phyloP scores from a whole-genome alignment of 2,888 invertebrate genomes.

The Meteorus colon region DNA sequence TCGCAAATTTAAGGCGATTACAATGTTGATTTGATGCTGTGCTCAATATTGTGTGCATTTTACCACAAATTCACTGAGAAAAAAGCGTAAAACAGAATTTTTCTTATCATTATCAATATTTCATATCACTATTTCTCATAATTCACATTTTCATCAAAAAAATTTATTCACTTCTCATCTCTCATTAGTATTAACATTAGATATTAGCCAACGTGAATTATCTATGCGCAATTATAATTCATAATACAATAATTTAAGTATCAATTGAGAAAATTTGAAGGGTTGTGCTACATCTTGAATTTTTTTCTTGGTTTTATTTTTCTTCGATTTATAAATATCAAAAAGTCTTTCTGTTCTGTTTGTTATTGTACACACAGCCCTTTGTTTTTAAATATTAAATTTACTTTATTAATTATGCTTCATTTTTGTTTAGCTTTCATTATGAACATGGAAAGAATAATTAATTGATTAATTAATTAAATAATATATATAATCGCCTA shows the following conservation, averaged over 20 bases:
- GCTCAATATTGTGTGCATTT: conserved; percentile 43
- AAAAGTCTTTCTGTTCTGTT: conserved; percentile 44
- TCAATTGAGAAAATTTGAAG: conserved; percentile 4
- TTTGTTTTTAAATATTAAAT: conserved; percentile 37
- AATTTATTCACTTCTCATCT: not conserved
- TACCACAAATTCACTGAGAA: conserved; percentile 3
- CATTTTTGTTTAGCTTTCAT: not conserved
- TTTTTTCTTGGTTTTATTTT: conserved; percentile 6
- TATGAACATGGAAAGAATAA: not conserved
- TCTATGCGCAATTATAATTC: not conserved
- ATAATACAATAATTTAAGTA: not conserved
- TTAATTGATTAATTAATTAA: not conserved
- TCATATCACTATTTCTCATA: not conserved
- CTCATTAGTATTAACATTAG: not conserved
- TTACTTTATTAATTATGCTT: not conserved
- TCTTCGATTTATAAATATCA: conserved; percentile 30
- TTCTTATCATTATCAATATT: not conserved
- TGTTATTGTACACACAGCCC: conserved; percentile 53
- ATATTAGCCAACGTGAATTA: conserved; percentile 37
- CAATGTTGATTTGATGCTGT: conserved; percentile 46
- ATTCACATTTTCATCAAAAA: not conserved
- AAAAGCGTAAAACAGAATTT: conserved; percentile 3
- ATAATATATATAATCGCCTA: not conserved
- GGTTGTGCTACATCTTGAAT: conserved; percentile 10
- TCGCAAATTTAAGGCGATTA: conserved; percentile 47